Evolutionary conservation across 2,797 vertebrate species (phyloP).

Genomic region (Karalla daura): DNA sequence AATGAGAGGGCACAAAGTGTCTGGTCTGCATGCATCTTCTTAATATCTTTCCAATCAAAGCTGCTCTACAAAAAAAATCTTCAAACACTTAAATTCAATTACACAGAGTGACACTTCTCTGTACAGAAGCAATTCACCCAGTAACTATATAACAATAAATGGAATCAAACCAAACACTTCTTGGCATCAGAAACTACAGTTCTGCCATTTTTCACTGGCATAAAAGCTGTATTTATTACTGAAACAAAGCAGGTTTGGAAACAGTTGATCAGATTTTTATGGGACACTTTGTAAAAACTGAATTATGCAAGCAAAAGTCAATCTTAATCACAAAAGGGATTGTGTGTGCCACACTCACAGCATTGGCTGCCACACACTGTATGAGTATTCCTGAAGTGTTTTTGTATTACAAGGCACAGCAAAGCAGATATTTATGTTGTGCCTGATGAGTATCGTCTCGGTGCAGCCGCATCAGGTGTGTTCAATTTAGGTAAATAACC

Average conservation of each 20-base stretch:
- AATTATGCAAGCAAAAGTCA: slow-evolving; percentile 5
- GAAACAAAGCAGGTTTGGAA: neutral
- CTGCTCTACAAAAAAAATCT: too few species aligned
- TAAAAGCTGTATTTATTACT: neutral
- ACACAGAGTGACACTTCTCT: slow-evolving; percentile 26
- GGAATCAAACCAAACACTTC: slow-evolving; percentile 10
- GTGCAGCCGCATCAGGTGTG: neutral
- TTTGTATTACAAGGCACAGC: slow-evolving; percentile 14
- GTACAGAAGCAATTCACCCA: neutral
- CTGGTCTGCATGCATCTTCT: neutral
- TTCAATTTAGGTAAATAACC: neutral
- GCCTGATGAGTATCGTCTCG: slow-evolving; percentile 10
- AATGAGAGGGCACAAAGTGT: neutral
- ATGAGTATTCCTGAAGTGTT: slow-evolving; percentile 21
- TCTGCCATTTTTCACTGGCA: neutral
- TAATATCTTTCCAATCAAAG: neutral
- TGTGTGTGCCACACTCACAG: slow-evolving; percentile 13
- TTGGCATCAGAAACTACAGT: neutral
- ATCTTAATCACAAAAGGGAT: slow-evolving; percentile 16
- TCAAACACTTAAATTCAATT: too few species aligned
- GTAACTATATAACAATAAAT: neutral
- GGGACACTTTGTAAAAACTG: neutral
- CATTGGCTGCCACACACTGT: slow-evolving; percentile 13
- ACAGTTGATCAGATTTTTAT: neutral
- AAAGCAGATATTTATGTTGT: slow-evolving; percentile 22